Evolutionary conservation across 2,797 vertebrate genomes (phyloP).

Genomic region (Propithecus deckenii): DNA sequence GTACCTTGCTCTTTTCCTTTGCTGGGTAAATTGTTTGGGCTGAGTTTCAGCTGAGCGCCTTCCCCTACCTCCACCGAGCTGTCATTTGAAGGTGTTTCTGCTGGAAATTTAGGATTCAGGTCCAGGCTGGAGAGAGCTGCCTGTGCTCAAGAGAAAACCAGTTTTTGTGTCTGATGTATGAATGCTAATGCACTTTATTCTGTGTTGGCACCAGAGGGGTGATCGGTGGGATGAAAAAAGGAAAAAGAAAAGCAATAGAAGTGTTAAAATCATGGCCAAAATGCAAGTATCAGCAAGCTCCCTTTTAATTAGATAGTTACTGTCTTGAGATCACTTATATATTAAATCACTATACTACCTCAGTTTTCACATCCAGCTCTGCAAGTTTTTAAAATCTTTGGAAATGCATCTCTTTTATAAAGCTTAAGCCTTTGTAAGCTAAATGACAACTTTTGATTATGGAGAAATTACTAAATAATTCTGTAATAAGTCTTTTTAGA

Average conservation of each 20-base stretch:
- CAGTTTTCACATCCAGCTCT: background rate
- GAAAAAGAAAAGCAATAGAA: background rate
- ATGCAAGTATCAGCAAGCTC: background rate
- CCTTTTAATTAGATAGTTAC: conserved; percentile 23
- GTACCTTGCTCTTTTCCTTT: background rate
- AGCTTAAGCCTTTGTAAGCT: background rate
- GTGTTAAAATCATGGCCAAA: background rate
- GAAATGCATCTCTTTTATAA: background rate
- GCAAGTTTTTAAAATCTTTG: background rate
- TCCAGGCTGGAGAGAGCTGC: background rate
- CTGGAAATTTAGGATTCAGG: background rate
- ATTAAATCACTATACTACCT: background rate
- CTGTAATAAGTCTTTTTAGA: background rate
- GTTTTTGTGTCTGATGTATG: background rate
- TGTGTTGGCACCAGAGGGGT: background rate
- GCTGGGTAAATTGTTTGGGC: background rate
- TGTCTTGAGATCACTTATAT: background rate
- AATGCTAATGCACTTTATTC: background rate
- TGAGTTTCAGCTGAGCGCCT: background rate
- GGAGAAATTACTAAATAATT: background rate
- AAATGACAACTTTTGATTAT: background rate
- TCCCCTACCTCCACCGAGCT: background rate
- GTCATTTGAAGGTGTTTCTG: background rate
- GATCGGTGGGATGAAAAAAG: background rate
- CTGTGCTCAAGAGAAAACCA: background rate